Conservation (phyloP, 2,888 invertebrate genomes). For the Pristionchus entomophagus region DNA sequence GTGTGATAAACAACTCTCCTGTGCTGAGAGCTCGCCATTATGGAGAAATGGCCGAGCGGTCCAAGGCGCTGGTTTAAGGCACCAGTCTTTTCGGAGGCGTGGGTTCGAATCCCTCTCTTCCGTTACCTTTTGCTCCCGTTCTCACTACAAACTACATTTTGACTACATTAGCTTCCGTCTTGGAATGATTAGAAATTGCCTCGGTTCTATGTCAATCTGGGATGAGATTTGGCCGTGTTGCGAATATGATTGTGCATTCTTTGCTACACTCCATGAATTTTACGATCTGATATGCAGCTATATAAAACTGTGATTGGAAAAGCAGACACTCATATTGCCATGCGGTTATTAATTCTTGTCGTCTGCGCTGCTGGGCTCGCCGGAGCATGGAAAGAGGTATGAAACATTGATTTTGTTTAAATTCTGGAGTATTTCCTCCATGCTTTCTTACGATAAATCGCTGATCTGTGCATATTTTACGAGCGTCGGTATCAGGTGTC, state of each 20-base stretch:
- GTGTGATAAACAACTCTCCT: no score
- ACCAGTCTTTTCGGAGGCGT: conserved; percentile 90
- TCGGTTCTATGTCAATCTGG: no score
- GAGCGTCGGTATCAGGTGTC: background rate
- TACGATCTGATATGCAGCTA: background rate
- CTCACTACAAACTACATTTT: no score
- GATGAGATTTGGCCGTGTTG: background rate
- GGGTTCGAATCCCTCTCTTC: conserved; percentile 89
- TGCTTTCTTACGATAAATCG: no score
- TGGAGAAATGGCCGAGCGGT: conserved; percentile 85
- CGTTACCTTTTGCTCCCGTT: no score
- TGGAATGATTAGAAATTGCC: no score
- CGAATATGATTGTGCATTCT: background rate
- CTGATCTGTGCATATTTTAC: no score
- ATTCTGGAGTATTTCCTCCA: no score
- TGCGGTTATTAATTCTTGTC: conserved; percentile 3
- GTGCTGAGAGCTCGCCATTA: no score
- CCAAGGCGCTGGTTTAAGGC: conserved; percentile 92
- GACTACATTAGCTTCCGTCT: no score
- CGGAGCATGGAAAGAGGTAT: conserved; percentile 19
- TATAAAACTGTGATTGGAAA: background rate
- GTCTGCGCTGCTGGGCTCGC: background rate
- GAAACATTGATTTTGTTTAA: background rate
- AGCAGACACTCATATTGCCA: background rate
- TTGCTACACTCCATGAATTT: conserved; percentile 14